Percentiles rank a stretch among this genome's conserved stretches.
Evolutionary conservation across 92 coral and sea anemone species (phyloP).

Genomic region (Meandrina meandrites): DNA sequence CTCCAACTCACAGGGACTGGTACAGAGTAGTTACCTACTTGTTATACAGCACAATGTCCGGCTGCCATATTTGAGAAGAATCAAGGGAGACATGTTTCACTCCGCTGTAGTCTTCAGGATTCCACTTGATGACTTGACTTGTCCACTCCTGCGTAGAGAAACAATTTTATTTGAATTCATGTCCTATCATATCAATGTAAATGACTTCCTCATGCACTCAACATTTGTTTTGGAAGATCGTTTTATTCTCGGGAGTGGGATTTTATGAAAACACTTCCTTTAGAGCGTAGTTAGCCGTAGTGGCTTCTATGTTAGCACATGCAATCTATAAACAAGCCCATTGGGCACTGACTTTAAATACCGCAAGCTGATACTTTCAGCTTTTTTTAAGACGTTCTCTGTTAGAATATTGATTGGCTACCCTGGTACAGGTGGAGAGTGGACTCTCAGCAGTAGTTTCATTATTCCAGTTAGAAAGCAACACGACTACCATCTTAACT

Average conservation of each 20-base stretch:
- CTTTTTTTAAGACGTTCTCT: too few species aligned
- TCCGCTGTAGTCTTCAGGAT: conserved; percentile 70
- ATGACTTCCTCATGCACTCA: neutral
- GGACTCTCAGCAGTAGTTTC: neutral
- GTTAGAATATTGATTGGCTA: too few species aligned
- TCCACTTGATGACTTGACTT: conserved; percentile 67
- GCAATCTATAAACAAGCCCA: too few species aligned
- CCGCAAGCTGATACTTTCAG: too few species aligned
- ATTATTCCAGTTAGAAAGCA: neutral
- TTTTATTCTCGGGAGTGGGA: too few species aligned
- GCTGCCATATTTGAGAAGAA: conserved; percentile 70
- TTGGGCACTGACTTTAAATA: too few species aligned
- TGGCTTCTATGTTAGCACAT: too few species aligned
- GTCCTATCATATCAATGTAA: neutral
- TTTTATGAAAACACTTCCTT: too few species aligned
- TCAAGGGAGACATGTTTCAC: conserved; percentile 44
- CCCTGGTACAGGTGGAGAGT: too few species aligned
- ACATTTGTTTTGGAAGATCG: neutral
- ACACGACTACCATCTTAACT: neutral
- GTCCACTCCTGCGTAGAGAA: conserved; percentile 64
- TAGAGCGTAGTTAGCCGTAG: too few species aligned
- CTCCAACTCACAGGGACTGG: too few species aligned
- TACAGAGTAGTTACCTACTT: conserved; percentile 50
- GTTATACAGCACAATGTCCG: conserved; percentile 79
- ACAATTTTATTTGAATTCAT: neutral